phyloP scores from a whole-genome alignment of 1,140 invertebrate genomes.

The Ganaspis sp. region DNA sequence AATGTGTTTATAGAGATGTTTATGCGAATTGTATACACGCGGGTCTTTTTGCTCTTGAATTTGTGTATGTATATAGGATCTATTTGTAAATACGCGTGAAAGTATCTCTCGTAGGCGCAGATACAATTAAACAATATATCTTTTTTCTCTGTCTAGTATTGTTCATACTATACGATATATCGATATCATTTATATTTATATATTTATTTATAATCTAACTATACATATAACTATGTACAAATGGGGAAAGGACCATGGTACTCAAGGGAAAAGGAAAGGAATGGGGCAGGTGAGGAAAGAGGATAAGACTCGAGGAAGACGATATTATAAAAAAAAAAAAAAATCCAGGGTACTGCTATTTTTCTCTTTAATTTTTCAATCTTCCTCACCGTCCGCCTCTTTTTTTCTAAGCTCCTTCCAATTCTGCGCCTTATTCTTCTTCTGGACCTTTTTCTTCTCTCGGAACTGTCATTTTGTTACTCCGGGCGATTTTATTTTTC shows the following conservation, averaged over 20 bases:
- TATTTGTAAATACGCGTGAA: constrained; percentile 29
- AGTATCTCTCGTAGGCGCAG: constrained; percentile 23
- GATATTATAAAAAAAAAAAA: constrained; percentile 28
- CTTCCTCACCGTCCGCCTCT: constrained; percentile 22
- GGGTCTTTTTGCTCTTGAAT: constrained; percentile 31
- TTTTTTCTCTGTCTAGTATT: constrained; percentile 55
- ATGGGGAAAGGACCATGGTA: constrained; percentile 51
- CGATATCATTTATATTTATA: constrained; percentile 57
- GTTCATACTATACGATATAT: constrained; percentile 60
- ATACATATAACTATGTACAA: constrained; percentile 77
- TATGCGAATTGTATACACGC: constrained; percentile 33
- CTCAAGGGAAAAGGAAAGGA: constrained; percentile 14
- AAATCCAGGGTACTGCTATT: constrained; percentile 45
- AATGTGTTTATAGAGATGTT: constrained; percentile 18
- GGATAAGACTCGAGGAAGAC: constrained; percentile 35
- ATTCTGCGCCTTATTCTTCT: constrained; percentile 13
- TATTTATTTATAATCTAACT: constrained; percentile 71
- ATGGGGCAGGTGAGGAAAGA: constrained; percentile 38
- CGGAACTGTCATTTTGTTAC: too few relatives aligned
- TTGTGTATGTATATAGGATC: constrained; percentile 31
- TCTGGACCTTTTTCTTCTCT: constrained; percentile 14
- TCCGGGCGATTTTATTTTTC: background rate
- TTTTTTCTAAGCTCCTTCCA: constrained; percentile 9
- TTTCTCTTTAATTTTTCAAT: constrained; percentile 34
- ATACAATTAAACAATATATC: constrained; percentile 44